Evolutionary conservation across 2,113 vertebrate genomes (phyloP).

Genomic region (pig (Sus scrofa)): DNA sequence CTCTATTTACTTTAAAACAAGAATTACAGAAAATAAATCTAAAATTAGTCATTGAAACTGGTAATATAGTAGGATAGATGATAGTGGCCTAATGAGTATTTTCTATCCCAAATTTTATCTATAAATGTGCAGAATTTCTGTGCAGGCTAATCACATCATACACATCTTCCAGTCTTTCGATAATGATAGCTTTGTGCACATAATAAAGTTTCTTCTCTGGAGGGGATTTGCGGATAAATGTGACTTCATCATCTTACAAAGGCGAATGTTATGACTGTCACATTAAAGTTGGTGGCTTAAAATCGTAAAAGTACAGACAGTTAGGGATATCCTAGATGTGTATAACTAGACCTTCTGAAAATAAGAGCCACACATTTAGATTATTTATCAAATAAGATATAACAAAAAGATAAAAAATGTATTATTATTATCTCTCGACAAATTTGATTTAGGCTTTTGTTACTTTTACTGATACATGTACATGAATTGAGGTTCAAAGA

Average conservation of each 20-base stretch:
- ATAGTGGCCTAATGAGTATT: neutral
- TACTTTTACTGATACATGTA: neutral
- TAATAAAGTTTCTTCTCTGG: neutral
- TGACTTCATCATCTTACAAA: neutral
- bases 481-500: neutral
- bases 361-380: neutral
- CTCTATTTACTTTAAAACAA: conserved; percentile 1
- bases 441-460: neutral
- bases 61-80: neutral
- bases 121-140: neutral
- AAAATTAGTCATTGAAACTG: neutral
- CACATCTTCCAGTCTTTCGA: neutral
- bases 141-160: fast-evolving
- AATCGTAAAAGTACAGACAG: fast-evolving
- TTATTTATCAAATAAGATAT: fast-evolving
- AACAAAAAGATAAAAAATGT: neutral
- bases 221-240: fast-evolving
- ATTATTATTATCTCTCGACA: neutral
- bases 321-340: neutral
- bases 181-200: neutral
- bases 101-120: neutral
- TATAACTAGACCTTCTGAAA: neutral
- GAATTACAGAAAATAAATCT: neutral
- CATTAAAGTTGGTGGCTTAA: neutral
- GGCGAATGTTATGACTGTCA: neutral